Conservation (phyloP, 2,888 invertebrate species). For the Amblyjoppa fuscipennis region DNA sequence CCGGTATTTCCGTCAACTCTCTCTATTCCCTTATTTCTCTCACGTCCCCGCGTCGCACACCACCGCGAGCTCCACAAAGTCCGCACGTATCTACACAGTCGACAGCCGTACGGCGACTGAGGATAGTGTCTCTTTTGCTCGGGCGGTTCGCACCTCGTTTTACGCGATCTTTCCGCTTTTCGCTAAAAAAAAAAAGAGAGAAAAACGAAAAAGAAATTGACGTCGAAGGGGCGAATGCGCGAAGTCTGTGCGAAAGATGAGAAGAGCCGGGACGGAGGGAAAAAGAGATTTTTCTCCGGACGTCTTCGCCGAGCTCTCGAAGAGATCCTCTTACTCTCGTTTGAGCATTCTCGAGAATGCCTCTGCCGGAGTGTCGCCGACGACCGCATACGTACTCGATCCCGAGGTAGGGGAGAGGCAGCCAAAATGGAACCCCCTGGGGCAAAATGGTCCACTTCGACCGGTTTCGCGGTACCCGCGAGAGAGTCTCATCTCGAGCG, state of each 20-base stretch:
- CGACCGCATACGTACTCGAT: slow-evolving; percentile 3
- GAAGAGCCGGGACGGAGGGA: slow-evolving; percentile 30
- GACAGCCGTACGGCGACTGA: background rate
- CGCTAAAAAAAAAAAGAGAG: slow-evolving; percentile 28
- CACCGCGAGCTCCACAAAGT: background rate
- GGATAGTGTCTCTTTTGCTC: slow-evolving; percentile 19
- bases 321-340: slow-evolving; percentile 42
- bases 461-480: no score
- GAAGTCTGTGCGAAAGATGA: background rate
- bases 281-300: slow-evolving; percentile 34
- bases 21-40: slow-evolving; percentile 27
- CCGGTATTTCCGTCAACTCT: slow-evolving; percentile 33
- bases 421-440: no score
- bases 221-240: background rate
- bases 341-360: slow-evolving; percentile 44
- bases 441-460: no score
- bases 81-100: background rate
- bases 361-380: slow-evolving; percentile 7
- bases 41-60: slow-evolving; percentile 1
- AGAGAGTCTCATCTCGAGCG: no score
- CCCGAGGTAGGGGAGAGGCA: no score
- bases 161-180: slow-evolving; percentile 37
- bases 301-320: slow-evolving; percentile 28
- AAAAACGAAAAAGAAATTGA: slow-evolving; percentile 33
- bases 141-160: slow-evolving; percentile 33